These are phyloP conservation scores for Conistra vaccinii DNA, from an alignment of 2,888 invertebrate species.

Conservation along the genomic window DNA sequence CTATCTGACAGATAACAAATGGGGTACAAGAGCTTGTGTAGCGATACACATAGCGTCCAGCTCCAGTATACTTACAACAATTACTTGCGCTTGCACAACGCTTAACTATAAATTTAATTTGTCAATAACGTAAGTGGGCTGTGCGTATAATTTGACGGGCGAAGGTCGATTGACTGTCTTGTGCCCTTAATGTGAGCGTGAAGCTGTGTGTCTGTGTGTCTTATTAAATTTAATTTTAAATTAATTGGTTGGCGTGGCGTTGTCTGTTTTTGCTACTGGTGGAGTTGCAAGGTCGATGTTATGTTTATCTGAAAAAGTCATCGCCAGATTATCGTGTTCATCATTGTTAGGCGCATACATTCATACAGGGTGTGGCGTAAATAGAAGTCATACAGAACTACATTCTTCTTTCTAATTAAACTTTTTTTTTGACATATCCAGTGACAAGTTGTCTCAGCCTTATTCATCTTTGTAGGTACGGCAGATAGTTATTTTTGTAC, in stretches of 20 bases:
- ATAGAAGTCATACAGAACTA: not conserved
- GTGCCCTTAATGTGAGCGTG: constrained; percentile 56
- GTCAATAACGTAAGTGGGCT: constrained; percentile 72
- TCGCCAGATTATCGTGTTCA: not conserved
- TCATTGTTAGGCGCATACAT: not conserved
- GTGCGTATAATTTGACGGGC: constrained; percentile 68
- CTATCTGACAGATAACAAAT: constrained; percentile 64
- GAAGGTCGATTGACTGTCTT: constrained; percentile 69
- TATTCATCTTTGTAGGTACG: not conserved
- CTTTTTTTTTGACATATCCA: not conserved
- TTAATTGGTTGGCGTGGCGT: constrained; percentile 31
- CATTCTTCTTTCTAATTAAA: not conserved
- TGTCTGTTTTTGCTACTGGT: constrained; percentile 28
- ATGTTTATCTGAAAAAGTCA: constrained; percentile 11
- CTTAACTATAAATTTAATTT: constrained; percentile 71
- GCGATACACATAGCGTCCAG: constrained; percentile 52
- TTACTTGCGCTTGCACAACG: constrained; percentile 59
- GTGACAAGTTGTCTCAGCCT: not conserved
- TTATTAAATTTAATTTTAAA: constrained; percentile 37
- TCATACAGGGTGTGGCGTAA: not conserved
- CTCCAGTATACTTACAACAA: constrained; percentile 57
- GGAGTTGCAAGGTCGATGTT: constrained; percentile 8
- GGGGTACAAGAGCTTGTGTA: constrained; percentile 59
- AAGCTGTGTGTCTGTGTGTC: constrained; percentile 40
- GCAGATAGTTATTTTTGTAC: not conserved